These are phyloP conservation scores for Anadara kagoshimensis DNA, from an alignment of 1,140 invertebrate species.

Conservation along the genomic window DNA sequence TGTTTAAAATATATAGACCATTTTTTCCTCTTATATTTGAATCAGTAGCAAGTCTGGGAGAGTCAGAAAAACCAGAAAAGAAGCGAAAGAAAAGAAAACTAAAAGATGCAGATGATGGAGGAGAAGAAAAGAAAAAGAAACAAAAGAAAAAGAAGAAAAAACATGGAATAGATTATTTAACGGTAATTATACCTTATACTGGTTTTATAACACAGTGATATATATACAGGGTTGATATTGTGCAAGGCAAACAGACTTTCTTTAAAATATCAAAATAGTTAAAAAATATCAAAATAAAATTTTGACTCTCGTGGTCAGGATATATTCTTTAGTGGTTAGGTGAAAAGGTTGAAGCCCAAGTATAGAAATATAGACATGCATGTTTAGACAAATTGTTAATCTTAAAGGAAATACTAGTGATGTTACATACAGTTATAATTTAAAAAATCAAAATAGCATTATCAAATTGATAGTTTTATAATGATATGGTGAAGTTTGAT, in stretches of 20 bases:
- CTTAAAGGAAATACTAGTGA: too few relatives aligned
- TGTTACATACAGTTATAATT: too few relatives aligned
- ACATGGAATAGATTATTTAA: constrained; percentile 53
- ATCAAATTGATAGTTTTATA: too few relatives aligned
- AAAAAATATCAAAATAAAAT: not conserved
- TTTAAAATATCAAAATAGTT: not conserved
- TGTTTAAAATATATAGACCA: not conserved
- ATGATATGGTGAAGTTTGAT: too few relatives aligned
- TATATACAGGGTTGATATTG: not conserved
- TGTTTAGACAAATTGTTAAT: too few relatives aligned
- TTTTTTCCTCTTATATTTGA: not conserved
- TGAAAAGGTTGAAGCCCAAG: not conserved
- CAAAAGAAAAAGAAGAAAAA: constrained; percentile 62
- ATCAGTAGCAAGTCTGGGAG: constrained; percentile 35
- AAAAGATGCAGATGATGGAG: constrained; percentile 65
- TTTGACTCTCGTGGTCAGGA: not conserved
- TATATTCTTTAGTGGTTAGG: not conserved
- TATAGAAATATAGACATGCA: too few relatives aligned
- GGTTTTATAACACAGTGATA: not conserved
- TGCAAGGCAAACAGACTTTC: not conserved
- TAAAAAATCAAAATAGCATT: too few relatives aligned
- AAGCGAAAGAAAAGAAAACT: constrained; percentile 65
- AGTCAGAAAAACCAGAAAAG: constrained; percentile 52
- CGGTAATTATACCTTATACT: not conserved
- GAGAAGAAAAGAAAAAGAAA: constrained; percentile 62